Evolutionary conservation across 1,140 invertebrate species (phyloP), one percentile per base, ranked within the genome.

Genomic region (Diorhabda elongata): DNA sequence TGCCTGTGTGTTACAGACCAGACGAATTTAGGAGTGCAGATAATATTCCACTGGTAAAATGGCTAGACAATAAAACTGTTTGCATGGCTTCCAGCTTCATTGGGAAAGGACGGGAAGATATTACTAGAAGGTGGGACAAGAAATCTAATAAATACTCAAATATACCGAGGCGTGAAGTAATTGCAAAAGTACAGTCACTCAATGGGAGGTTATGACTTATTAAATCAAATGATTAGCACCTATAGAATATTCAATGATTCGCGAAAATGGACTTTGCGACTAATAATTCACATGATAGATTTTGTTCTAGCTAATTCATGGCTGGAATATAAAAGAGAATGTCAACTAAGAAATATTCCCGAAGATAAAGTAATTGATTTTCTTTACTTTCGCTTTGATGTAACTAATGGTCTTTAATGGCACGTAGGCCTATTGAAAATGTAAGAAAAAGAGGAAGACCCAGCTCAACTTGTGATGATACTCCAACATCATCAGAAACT

Each of bases 41-140:
- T n/a, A n/a, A n/a, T n/a, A n/a, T n/a, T n/a, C n/a, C n/a, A n/a
- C n/a, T n/a, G n/a, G n/a, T n/a, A n/a, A n/a, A n/a, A n/a, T n/a
- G n/a, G n/a, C n/a, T n/a, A n/a, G n/a, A n/a, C n/a, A n/a, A n/a
- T n/a, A n/a, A n/a, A n/a, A n/a, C n/a, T n/a, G n/a, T 79, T 62
- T 68, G 76, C 70, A 44, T 82, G 42, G 79, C 74, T 26, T 82
- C 81, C 43, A 82, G 82, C 77, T 83, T 81, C 76, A 61, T 81
- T 74, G 80, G 81, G 44, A 80, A 77, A 61, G 80, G 79, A 65
- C 70, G 75, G 69, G 74, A 52, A 63, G 64, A 72, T 47, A 44
- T 11, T 41, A 47, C 44, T 45, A 66, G 44, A 63, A 8, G 71
- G 44, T 76, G 78, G 78, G 76, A 74, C 71, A 78, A 77, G 72